Evolutionary conservation across 1,140 invertebrate genomes (phyloP).

Genomic region (Drosophila oshimai): DNA sequence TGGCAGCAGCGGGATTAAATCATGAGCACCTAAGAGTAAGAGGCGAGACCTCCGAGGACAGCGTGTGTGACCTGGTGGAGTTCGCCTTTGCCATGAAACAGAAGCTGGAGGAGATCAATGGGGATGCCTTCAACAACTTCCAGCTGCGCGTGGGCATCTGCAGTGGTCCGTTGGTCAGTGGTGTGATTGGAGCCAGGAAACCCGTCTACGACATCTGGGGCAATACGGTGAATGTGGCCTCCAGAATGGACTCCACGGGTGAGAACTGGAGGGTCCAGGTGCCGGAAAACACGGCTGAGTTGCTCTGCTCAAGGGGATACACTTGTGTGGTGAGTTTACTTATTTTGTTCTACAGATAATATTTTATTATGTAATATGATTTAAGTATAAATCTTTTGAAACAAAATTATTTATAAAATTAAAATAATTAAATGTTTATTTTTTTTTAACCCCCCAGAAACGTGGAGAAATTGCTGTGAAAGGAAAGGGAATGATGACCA

Average conservation of each 20-base stretch:
- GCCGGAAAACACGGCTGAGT: conserved; percentile 90
- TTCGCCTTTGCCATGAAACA: conserved; percentile 96
- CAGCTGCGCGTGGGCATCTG: conserved; percentile 96
- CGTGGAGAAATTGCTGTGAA: conserved; percentile 95
- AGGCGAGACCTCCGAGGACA: conserved; percentile 86
- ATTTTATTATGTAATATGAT: too few species aligned
- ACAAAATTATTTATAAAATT: not conserved
- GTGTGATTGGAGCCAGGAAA: conserved; percentile 98
- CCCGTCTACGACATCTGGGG: conserved; percentile 99
- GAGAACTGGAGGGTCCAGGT: conserved; percentile 94
- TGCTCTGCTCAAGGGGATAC: conserved; percentile 69
- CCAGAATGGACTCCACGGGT: conserved; percentile 96
- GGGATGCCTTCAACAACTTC: conserved; percentile 99
- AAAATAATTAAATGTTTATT: not conserved
- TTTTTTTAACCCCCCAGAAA: conserved; percentile 82
- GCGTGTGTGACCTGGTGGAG: conserved; percentile 94
- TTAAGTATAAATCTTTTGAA: too few species aligned
- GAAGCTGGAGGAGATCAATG: conserved; percentile 95
- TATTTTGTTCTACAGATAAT: too few species aligned
- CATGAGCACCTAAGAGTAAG: conserved; percentile 86
- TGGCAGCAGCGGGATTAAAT: conserved; percentile 99
- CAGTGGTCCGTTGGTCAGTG: conserved; percentile 96
- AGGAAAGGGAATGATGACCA: conserved; percentile 97
- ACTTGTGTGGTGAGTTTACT: conserved; percentile 70
- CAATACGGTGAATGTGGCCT: conserved; percentile 97